Evolutionary conservation across 2,797 vertebrate genomes (phyloP).

Genomic region (Percopsis omiscomaycus): DNA sequence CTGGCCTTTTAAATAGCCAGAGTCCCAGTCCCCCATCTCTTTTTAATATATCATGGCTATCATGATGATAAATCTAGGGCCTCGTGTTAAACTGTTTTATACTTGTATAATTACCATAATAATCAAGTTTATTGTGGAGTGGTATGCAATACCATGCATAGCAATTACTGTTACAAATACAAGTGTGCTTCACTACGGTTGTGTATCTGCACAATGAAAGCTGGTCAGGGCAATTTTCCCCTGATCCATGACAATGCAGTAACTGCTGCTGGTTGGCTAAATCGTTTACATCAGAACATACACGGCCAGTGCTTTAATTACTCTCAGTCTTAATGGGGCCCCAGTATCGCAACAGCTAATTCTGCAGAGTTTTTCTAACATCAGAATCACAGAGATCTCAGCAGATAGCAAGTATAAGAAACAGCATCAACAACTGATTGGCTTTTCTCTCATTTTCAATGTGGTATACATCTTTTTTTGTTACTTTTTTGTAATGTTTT

Average conservation of each 20-base stretch:
- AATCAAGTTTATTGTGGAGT: slow-evolving; percentile 75
- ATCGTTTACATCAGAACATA: slow-evolving; percentile 54
- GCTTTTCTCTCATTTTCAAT: slow-evolving; percentile 35
- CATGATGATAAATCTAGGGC: slow-evolving; percentile 65
- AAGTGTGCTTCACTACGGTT: slow-evolving; percentile 53
- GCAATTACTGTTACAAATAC: slow-evolving; percentile 68
- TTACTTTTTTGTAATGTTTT: slow-evolving; percentile 18
- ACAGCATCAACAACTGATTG: slow-evolving; percentile 42
- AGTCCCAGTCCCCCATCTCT: slow-evolving; percentile 56
- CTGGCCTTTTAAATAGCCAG: slow-evolving; percentile 50
- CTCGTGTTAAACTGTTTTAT: slow-evolving; percentile 67
- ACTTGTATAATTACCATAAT: slow-evolving; percentile 76
- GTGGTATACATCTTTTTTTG: slow-evolving; percentile 7
- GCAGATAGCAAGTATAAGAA: slow-evolving; percentile 26
- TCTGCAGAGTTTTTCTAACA: slow-evolving; percentile 54
- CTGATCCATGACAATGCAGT: slow-evolving; percentile 70
- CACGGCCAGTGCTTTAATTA: slow-evolving; percentile 67
- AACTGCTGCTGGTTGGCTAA: slow-evolving; percentile 44
- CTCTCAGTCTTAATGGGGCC: slow-evolving; percentile 53
- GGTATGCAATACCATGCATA: slow-evolving; percentile 54
- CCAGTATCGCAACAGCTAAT: slow-evolving; percentile 51
- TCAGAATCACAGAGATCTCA: slow-evolving; percentile 56
- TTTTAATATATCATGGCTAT: slow-evolving; percentile 54
- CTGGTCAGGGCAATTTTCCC: slow-evolving; percentile 65
- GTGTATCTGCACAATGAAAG: slow-evolving; percentile 67